Conservation (phyloP, 2,113 vertebrate species). For the Cyphomyrus discorhynchus region DNA sequence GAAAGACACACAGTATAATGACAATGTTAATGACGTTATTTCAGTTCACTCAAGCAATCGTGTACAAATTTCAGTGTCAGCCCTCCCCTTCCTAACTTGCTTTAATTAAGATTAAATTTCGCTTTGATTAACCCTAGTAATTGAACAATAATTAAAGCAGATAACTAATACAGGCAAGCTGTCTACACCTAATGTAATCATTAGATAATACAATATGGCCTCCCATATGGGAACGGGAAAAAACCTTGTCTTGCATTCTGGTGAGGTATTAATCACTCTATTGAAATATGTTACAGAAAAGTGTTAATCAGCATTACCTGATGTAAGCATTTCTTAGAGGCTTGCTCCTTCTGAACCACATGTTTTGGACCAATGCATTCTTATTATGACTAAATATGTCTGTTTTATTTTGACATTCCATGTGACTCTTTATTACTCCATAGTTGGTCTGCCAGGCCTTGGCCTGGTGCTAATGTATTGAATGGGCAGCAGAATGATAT, state of each 20-base stretch:
- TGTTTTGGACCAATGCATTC: neutral
- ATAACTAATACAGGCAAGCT: neutral
- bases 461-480: neutral
- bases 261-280: neutral
- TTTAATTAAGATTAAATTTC: constrained; percentile 13
- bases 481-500: neutral
- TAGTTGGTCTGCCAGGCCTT: neutral
- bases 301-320: neutral
- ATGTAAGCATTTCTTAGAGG: neutral
- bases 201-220: constrained; percentile 17
- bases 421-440: neutral
- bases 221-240: neutral
- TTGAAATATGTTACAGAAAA: neutral
- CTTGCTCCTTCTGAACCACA: neutral
- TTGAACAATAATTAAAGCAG: constrained; percentile 15
- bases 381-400: neutral
- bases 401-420: neutral
- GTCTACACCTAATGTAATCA: constrained; percentile 9
- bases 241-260: neutral
- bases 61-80: neutral
- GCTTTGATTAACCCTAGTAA: constrained; percentile 14
- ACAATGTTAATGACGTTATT: neutral
- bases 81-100: neutral
- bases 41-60: neutral
- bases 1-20: neutral